A percentile compares a stretch with the other conserved stretches of the same genome.
These are phyloP conservation scores for Phenganax stokvisi DNA, from an alignment of 92 coral and sea anemone genomes.

Conservation along the genomic window DNA sequence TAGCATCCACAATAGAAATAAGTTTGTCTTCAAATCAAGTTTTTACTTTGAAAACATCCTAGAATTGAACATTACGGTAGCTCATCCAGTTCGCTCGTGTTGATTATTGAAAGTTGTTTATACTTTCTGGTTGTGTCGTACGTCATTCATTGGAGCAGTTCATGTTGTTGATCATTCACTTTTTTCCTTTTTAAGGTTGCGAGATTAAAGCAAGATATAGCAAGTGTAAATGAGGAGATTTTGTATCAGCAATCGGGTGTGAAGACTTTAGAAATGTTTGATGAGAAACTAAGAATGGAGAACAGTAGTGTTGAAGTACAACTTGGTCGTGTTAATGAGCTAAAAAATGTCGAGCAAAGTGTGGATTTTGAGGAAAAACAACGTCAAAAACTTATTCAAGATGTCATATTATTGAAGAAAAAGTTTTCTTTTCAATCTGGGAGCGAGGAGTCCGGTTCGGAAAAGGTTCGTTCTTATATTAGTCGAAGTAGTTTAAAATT, in stretches of 20 bases:
- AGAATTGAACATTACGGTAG: no score
- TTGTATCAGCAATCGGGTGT: conserved; percentile 50
- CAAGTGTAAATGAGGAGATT: conserved; percentile 64
- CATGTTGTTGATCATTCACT: background rate
- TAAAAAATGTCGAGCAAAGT: conserved; percentile 51
- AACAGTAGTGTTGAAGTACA: conserved; percentile 48
- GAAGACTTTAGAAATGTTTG: conserved; percentile 65
- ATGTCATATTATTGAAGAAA: conserved; percentile 43
- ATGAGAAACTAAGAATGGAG: conserved; percentile 59
- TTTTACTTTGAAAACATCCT: no score
- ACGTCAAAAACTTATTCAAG: conserved; percentile 52
- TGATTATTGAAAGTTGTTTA: no score
- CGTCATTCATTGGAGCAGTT: no score
- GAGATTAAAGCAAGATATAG: conserved; percentile 73
- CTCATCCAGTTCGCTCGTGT: no score
- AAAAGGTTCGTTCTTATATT: conserved; percentile 19
- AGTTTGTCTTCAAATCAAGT: no score
- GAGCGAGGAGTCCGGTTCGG: conserved; percentile 41
- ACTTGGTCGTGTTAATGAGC: conserved; percentile 58
- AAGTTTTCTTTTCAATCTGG: conserved; percentile 42
- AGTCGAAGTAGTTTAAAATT: no score
- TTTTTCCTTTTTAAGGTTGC: conserved; percentile 58
- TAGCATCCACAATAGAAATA: no score
- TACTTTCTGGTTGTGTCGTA: background rate
- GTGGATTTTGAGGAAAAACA: conserved; percentile 64